Percentiles rank a stretch among this genome's conserved stretches.
phyloP scores from a whole-genome alignment of 2,888 invertebrate species.

The Drymonia ruficornis region DNA sequence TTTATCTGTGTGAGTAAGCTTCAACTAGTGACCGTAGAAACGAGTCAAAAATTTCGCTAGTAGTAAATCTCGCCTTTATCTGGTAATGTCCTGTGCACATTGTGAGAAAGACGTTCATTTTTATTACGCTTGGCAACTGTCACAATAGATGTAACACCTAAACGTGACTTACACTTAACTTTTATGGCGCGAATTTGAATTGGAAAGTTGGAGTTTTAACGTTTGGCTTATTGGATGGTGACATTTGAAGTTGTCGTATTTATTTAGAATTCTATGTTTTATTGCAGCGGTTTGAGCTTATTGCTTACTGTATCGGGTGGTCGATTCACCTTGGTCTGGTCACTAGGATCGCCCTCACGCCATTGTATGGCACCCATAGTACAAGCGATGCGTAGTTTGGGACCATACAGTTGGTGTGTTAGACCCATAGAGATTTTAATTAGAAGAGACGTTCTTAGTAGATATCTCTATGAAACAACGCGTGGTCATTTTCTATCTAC shows the following conservation, averaged over 20 bases:
- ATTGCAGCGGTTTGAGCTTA: too few relatives aligned
- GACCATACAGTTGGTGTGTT: too few relatives aligned
- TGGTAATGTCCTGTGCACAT: conserved; percentile 41
- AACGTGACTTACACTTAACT: conserved; percentile 47
- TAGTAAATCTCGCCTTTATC: conserved; percentile 37
- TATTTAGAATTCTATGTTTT: too few relatives aligned
- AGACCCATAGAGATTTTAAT: too few relatives aligned
- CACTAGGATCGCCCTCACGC: too few relatives aligned
- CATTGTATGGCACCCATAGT: too few relatives aligned
- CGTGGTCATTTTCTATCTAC: too few relatives aligned
- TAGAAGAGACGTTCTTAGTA: too few relatives aligned
- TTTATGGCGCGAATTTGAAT: conserved; percentile 40
- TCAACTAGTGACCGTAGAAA: conserved; percentile 24
- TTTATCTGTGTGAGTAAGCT: conserved; percentile 13
- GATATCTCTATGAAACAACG: too few relatives aligned
- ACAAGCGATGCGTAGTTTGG: too few relatives aligned
- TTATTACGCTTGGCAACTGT: conserved; percentile 45
- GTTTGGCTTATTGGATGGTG: conserved; percentile 30
- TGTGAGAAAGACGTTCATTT: conserved; percentile 50
- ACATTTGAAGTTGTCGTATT: neutral
- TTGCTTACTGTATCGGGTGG: too few relatives aligned
- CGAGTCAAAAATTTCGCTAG: conserved; percentile 23
- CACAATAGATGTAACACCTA: conserved; percentile 45
- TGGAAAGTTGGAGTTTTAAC: conserved; percentile 33
- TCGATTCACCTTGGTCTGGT: too few relatives aligned